Evolutionary conservation across 2,113 vertebrate species (phyloP).

Genomic region (Zosterops hypoxanthus): DNA sequence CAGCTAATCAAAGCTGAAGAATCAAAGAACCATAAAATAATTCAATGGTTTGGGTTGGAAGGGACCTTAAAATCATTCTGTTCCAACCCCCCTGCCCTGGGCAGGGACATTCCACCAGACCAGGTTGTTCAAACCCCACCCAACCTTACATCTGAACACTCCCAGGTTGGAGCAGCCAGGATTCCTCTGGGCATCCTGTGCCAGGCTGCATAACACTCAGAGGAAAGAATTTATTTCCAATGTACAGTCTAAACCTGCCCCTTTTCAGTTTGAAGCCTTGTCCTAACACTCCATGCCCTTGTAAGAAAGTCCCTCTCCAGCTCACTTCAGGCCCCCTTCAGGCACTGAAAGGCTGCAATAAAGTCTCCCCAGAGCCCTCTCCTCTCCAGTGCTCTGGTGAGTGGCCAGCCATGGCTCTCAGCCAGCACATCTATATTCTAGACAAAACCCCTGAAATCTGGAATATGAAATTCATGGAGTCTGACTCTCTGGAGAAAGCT

Average conservation of each 20-base stretch:
- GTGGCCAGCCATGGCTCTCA: background rate
- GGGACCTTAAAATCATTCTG: background rate
- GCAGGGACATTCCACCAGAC: background rate
- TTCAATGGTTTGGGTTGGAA: background rate
- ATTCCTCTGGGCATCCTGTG: background rate
- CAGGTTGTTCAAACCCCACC: background rate
- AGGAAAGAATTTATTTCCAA: background rate
- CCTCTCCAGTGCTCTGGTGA: background rate
- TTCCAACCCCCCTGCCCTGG: background rate
- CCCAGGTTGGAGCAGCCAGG: background rate
- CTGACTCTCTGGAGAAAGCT: background rate
- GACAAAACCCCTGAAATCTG: background rate
- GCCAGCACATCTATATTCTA: background rate
- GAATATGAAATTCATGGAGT: background rate
- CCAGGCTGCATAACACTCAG: background rate
- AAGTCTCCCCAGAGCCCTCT: background rate
- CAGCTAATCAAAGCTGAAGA: background rate
- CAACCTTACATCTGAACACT: background rate
- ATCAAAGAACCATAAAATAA: background rate
- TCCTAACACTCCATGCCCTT: background rate
- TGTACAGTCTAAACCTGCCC: background rate
- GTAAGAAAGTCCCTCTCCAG: background rate
- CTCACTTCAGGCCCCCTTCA: background rate
- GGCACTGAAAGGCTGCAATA: background rate
- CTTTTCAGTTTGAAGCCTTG: background rate